Evolutionary conservation across 2,113 vertebrate species (phyloP).

Genomic region (Mesoclemmys tuberculata): DNA sequence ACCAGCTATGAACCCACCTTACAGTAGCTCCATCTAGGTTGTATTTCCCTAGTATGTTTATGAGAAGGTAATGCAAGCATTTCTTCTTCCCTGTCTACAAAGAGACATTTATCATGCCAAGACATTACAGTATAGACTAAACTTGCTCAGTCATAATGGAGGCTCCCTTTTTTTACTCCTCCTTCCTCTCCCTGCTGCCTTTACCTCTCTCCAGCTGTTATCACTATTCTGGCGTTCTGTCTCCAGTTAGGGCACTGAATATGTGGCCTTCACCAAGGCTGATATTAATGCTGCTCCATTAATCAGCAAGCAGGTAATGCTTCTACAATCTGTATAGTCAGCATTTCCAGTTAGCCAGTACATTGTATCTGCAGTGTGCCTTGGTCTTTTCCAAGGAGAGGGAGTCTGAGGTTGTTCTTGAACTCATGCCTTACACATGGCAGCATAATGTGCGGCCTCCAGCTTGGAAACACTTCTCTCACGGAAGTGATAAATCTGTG

Average conservation of each 20-base stretch:
- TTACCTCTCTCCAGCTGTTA: background rate
- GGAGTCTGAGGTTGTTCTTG: background rate
- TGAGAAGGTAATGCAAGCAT: background rate
- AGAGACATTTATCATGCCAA: background rate
- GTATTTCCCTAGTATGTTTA: no score
- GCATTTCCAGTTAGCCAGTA: background rate
- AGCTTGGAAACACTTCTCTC: background rate
- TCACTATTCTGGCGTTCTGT: background rate
- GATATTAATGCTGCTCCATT: constrained; percentile 1
- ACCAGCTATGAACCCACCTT: no score
- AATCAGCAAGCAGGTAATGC: constrained; percentile 24
- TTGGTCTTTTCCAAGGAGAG: background rate
- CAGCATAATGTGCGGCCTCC: background rate
- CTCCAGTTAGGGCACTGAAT: background rate
- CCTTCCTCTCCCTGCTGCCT: background rate
- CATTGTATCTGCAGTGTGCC: background rate
- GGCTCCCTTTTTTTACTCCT: background rate
- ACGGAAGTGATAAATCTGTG: background rate
- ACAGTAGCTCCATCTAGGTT: no score
- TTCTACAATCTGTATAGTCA: background rate
- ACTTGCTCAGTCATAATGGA: background rate
- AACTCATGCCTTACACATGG: constrained; percentile 40
- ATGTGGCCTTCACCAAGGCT: background rate
- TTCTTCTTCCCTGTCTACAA: background rate
- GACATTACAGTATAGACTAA: background rate